These are phyloP conservation scores for Sericinus montela DNA, from an alignment of 2,888 invertebrate species.

Conservation along the genomic window DNA sequence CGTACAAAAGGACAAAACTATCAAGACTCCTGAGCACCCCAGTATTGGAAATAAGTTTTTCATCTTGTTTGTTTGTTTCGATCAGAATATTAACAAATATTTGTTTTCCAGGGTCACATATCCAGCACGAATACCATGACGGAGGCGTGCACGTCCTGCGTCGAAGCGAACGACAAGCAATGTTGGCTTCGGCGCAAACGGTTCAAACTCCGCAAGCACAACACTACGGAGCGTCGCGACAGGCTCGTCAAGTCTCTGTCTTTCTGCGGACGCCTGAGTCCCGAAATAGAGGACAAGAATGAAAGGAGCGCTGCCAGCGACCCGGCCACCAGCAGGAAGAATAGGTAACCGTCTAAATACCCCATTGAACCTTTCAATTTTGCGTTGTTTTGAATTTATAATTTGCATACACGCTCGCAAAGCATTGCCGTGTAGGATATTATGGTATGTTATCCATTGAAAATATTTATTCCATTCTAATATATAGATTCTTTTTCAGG, in stretches of 20 bases:
- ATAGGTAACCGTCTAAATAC: conserved; percentile 43
- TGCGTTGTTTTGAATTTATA: too few relatives aligned
- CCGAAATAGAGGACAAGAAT: conserved; percentile 77
- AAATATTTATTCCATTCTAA: too few relatives aligned
- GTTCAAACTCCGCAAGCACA: conserved; percentile 54
- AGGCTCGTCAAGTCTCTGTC: conserved; percentile 86
- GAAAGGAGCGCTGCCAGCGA: conserved; percentile 82
- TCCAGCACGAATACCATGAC: conserved; percentile 77
- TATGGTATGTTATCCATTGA: too few relatives aligned
- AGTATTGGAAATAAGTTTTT: too few relatives aligned
- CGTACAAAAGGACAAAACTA: too few relatives aligned
- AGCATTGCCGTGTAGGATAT: too few relatives aligned
- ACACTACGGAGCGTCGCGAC: conserved; percentile 48
- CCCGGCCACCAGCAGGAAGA: conserved; percentile 79
- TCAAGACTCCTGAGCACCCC: too few relatives aligned
- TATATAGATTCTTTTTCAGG: too few relatives aligned
- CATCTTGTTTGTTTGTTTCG: too few relatives aligned
- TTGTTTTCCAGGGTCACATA: conserved; percentile 57
- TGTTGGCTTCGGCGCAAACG: conserved; percentile 67
- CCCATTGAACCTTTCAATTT: too few relatives aligned
- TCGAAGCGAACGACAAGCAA: conserved; percentile 69
- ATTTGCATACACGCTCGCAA: too few relatives aligned
- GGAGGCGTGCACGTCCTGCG: conserved; percentile 73
- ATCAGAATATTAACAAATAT: too few relatives aligned
- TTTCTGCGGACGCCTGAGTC: conserved; percentile 82